phyloP scores from a whole-genome alignment of 2,113 vertebrate species.

The Lophius piscatorius region DNA sequence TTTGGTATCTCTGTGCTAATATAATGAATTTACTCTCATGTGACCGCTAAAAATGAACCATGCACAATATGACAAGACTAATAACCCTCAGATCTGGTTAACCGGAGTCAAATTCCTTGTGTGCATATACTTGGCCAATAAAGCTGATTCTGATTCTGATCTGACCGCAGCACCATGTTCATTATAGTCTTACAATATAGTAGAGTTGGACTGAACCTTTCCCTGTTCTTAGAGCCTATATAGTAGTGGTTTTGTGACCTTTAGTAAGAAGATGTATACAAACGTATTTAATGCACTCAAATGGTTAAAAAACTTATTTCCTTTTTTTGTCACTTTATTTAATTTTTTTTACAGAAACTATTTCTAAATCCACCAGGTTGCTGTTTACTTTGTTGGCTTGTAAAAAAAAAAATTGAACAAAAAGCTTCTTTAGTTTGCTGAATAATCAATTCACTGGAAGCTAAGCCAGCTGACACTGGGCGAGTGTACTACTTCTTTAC shows the following conservation, averaged over 20 bases:
- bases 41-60: constrained; percentile 19
- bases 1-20: constrained; percentile 2
- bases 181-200: constrained; percentile 3
- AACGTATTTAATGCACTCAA: not conserved
- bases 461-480: too few relatives aligned
- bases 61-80: constrained; percentile 10
- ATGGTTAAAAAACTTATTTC: not conserved
- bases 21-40: not conserved
- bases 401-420: too few relatives aligned
- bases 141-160: too few relatives aligned
- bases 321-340: too few relatives aligned
- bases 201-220: constrained; percentile 1
- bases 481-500: too few relatives aligned
- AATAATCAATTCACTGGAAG: too few relatives aligned
- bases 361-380: too few relatives aligned
- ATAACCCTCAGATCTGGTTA: constrained; percentile 14
- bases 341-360: not conserved
- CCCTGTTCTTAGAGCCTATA: not conserved
- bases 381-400: too few relatives aligned
- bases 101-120: too few relatives aligned
- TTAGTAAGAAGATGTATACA: constrained; percentile 1
- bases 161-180: not conserved
- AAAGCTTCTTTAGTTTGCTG: too few relatives aligned
- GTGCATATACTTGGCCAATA: too few relatives aligned
- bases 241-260: not conserved